Conservation (phyloP, 2,113 vertebrate species). For the Paraplagusia blochii region DNA sequence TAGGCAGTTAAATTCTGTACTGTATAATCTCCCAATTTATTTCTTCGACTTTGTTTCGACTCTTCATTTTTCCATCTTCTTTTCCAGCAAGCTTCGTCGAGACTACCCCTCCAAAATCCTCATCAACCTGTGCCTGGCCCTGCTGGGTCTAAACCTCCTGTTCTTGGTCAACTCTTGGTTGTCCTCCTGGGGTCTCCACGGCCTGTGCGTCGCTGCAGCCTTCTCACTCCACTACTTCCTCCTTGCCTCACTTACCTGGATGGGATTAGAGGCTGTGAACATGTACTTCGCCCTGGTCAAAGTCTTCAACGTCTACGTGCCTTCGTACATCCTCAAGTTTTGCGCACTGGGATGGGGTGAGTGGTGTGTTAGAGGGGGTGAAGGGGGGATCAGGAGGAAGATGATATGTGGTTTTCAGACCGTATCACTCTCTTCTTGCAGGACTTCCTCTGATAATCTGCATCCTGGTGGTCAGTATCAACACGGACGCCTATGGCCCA, state of each 20-base stretch:
- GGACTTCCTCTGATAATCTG: constrained; percentile 84
- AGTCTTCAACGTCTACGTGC: constrained; percentile 89
- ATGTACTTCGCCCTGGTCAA: constrained; percentile 88
- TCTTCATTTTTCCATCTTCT: background rate
- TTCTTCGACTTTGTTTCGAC: background rate
- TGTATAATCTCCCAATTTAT: too few species aligned
- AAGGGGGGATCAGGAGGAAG: background rate
- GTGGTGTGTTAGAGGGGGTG: constrained; percentile 17
- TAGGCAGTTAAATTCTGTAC: too few species aligned
- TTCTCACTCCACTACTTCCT: constrained; percentile 84
- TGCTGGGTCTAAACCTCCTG: constrained; percentile 83
- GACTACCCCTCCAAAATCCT: constrained; percentile 91
- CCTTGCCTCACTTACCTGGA: constrained; percentile 87
- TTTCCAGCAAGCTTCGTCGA: constrained; percentile 78
- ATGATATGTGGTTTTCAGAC: background rate
- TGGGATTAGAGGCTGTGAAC: constrained; percentile 86
- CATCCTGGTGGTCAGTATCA: constrained; percentile 73
- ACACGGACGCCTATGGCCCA: constrained; percentile 78
- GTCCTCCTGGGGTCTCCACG: constrained; percentile 68
- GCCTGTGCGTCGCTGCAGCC: constrained; percentile 76
- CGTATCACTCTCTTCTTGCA: constrained; percentile 39
- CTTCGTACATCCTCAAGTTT: constrained; percentile 87
- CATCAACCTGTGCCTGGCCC: constrained; percentile 80
- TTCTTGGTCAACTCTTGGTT: constrained; percentile 87
- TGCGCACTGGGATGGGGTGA: constrained; percentile 87